Conservation (phyloP, 1,140 invertebrate species). For the Fopius arisanus region DNA sequence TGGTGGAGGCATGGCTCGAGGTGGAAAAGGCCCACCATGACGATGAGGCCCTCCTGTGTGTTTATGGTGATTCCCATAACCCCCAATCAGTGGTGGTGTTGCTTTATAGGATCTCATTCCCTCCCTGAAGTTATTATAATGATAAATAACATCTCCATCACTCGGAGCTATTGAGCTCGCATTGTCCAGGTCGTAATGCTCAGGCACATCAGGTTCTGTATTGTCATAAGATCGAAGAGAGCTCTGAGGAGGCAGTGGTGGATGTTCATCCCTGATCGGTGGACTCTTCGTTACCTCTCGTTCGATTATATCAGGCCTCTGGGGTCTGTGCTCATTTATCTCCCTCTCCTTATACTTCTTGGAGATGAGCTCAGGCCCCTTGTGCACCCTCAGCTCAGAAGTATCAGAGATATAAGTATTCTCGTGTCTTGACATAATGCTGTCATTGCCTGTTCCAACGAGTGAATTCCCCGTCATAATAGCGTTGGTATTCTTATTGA, state of each 20-base stretch:
- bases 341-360: constrained; percentile 90
- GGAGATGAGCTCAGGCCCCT: constrained; percentile 81
- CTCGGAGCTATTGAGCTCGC: constrained; percentile 96
- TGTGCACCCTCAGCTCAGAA: constrained; percentile 69
- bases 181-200: constrained; percentile 97
- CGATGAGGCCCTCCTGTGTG: constrained; percentile 77
- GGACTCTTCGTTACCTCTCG: constrained; percentile 85
- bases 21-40: constrained; percentile 74
- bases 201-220: constrained; percentile 82
- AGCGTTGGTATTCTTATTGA: constrained; percentile 56
- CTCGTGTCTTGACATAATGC: constrained; percentile 58
- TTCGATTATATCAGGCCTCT: constrained; percentile 92
- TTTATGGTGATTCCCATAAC: constrained; percentile 77
- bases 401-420: constrained; percentile 62
- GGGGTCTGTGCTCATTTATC: constrained; percentile 75
- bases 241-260: constrained; percentile 72
- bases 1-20: constrained; percentile 73
- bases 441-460: constrained; percentile 48
- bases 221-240: constrained; percentile 73
- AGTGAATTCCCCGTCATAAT: constrained; percentile 56
- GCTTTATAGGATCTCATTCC: constrained; percentile 88
- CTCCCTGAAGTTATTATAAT: constrained; percentile 92
- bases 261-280: constrained; percentile 78
- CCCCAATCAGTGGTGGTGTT: constrained; percentile 75
- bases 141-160: constrained; percentile 96